Percentiles rank a stretch among this genome's conserved stretches.
Conservation (phyloP, 2,113 vertebrate species). For the Abramis brama region DNA sequence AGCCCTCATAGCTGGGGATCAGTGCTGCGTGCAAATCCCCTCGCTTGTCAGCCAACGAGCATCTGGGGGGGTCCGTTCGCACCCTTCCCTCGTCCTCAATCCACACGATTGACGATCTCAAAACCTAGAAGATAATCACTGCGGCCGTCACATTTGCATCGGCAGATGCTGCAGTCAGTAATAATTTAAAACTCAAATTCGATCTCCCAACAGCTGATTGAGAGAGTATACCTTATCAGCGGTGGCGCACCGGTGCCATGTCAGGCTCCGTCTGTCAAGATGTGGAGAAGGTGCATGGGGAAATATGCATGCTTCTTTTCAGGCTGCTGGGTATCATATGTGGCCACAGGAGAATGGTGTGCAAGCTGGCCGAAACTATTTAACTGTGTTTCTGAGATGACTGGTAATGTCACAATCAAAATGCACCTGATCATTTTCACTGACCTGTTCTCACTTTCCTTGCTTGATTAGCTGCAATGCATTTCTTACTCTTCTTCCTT, state of each 20-base stretch:
- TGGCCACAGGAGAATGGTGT: neutral
- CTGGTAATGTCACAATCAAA: too few species aligned
- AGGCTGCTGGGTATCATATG: conserved; percentile 4
- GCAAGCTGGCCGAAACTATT: neutral
- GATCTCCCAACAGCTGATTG: conserved; percentile 31
- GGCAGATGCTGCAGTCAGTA: conserved; percentile 50
- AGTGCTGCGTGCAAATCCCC: conserved; percentile 42
- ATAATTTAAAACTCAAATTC: conserved; percentile 55
- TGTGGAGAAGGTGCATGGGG: neutral
- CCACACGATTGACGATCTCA: conserved; percentile 7
- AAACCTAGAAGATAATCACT: conserved; percentile 43
- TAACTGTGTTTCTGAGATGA: neutral
- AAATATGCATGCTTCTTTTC: conserved; percentile 28
- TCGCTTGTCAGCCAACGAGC: conserved; percentile 23
- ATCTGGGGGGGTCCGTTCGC: neutral
- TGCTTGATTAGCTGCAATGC: too few species aligned
- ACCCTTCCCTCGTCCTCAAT: conserved; percentile 7
- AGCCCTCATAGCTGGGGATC: conserved; percentile 32
- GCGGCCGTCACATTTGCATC: conserved; percentile 48
- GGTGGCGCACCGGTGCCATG: neutral
- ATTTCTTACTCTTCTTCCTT: too few species aligned
- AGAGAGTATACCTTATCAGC: conserved; percentile 33
- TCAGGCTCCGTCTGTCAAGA: neutral
- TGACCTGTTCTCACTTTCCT: too few species aligned
- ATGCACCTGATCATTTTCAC: too few species aligned